Percentiles rank a stretch among this genome's conserved stretches.
Conservation (phyloP, 2,113 vertebrate species). For the mouse (Mus musculus) region GRCm39 chr9:97635001-97635500, state of each 20-base stretch:
- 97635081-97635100: constrained; percentile 23
- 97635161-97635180: too few species aligned
- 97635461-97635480: neutral
- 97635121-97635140: neutral
- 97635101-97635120: neutral
- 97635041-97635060: neutral
- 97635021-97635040: constrained; percentile 17
- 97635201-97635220: neutral
- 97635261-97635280: neutral
- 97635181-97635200: neutral
- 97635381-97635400: neutral
- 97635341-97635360: neutral
- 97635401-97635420: neutral
- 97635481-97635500: neutral
- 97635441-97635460: neutral
- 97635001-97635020: neutral
- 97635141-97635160: too few species aligned
- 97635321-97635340: neutral
- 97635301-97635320: neutral
- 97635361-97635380: too few species aligned
- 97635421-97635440: neutral
- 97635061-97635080: neutral
- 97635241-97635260: neutral
- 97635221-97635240: neutral
- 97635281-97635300: neutral